These are phyloP conservation scores for Craterocephalus amniculus DNA, from an alignment of 2,797 vertebrate genomes.

Conservation along the genomic window DNA sequence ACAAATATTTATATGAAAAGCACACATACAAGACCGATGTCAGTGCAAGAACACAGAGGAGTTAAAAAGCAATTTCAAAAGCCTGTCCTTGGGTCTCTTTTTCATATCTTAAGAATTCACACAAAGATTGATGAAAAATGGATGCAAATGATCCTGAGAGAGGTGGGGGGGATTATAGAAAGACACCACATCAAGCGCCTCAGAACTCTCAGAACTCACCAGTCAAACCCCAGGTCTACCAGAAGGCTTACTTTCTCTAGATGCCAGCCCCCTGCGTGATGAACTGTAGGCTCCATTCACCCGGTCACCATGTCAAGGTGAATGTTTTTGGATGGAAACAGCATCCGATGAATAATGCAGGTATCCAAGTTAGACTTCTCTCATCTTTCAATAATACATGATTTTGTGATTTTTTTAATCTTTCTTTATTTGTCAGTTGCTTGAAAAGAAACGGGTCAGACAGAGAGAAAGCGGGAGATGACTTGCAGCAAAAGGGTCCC, in stretches of 20 bases:
- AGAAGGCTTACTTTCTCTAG: slow-evolving; percentile 51
- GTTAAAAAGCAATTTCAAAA: slow-evolving; percentile 61
- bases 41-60: slow-evolving; percentile 49
- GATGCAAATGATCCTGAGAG: slow-evolving; percentile 78
- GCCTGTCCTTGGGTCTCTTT: slow-evolving; percentile 62
- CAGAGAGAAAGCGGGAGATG: background rate
- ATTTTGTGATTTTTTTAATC: background rate
- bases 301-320: slow-evolving; percentile 70
- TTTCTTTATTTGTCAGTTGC: background rate
- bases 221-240: slow-evolving; percentile 68
- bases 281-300: slow-evolving; percentile 45
- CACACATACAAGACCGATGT: slow-evolving; percentile 25
- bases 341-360: slow-evolving; percentile 31
- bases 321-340: slow-evolving; percentile 65
- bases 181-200: slow-evolving; percentile 66
- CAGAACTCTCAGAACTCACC: slow-evolving; percentile 71
- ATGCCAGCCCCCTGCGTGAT: slow-evolving; percentile 49
- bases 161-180: slow-evolving; percentile 67
- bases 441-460: background rate
- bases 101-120: slow-evolving; percentile 73
- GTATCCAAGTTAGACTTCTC: slow-evolving; percentile 28
- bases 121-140: slow-evolving; percentile 78
- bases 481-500: no score
- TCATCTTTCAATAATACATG: slow-evolving; percentile 7
- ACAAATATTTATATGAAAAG: slow-evolving; percentile 47